Evolutionary conservation across 1,140 invertebrate species (phyloP), one percentile per base, ranked within the genome.

Genomic region (Limonius californicus): DNA sequence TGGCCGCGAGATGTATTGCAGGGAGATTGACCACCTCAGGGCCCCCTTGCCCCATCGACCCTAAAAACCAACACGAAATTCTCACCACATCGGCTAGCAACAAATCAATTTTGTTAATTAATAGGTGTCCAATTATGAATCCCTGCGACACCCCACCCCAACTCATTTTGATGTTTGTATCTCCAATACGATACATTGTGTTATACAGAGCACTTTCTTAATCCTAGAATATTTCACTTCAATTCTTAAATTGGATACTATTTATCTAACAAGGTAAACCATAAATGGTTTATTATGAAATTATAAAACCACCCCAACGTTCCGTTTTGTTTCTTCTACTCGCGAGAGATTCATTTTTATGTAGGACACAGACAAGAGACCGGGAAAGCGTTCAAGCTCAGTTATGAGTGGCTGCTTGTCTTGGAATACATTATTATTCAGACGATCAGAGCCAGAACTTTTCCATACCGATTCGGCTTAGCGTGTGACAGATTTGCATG

Each of bases 401-500:
- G 59, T 42, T 68, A 67, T 63, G 63, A 68, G 68, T 64, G 64
- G 68, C 42, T 27, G 2, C 42, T 45, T 45, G 64, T 63, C 62
- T 67, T 63, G 65, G 63, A 70, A 69, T 69, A 67, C 67, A 72
- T 72, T 72, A 72, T 72, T 72, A 72, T 72, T 70, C 69, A 70
- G 68, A 71, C 69, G 70, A 71, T 72, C 70, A 68, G 69, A 66
- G 69, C 68, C 67, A 72, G 68, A 71, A 72, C 54, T 70, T 72
- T 72, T 70, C 71, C 68, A 67, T 70, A 69, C 69, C 69, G 71
- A 70, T 68, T 72, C 62, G 66, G 71, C 69, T 72, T 72, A 70
- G 70, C 68, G 67, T 69, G 70, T 72, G 70, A 68, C 69, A 72
- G 71, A 72, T 72, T 72, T 71, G 68, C 69, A 72, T 72, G 71